Evolutionary conservation across 2,113 vertebrate genomes (phyloP), one percentile per base, ranked within the genome.

Genomic region (Acrocephalus arundinaceus): DNA sequence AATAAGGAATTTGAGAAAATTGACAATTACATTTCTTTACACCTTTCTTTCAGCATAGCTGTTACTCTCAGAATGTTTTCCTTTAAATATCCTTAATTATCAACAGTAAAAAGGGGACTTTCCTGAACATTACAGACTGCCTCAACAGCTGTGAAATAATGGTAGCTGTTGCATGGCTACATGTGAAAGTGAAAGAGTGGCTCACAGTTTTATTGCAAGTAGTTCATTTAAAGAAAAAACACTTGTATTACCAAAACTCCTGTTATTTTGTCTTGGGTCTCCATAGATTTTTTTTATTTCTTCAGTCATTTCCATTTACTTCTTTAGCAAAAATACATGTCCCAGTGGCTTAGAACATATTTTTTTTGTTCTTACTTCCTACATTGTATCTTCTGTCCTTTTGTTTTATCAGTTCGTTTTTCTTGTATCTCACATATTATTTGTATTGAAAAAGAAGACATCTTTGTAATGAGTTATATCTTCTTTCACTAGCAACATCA

Each of bases 21-120:
- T 49, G 81, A 95, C 79, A 96, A 92, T 89, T 95, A 49, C 62
- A 87, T 93, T 90, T 93, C 41, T 85, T 97, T 88, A 59, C 70
- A 77, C 77, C 43, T 92, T 27, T 81, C n/a, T 61, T 94, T 81
- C 41, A 85, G 68, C 95, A 49, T 31, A 92, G 67, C 62, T 54
- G 21, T 80, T 70, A 28, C 22, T 89, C 72, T 74, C 54, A 88
- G 62, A 95, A 72, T 68, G 21, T 67, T 15, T 95, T 95, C 21
- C 80, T 87, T 97, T 94, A 78, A 61, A 90, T 93, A 61, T 28
- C 28, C 66, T 93, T 96, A 86, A 74, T 91, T 94, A 92, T 91
- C 61, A 94, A 11, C 46, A 88, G 30, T 43, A 74, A 45, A 15
- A n/a, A 81, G 37, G 68, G 41, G 71, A 49, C 63, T 93, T 87